Conservation (phyloP, 92 coral and sea anemone species). For the Blastomussa wellsi region DNA sequence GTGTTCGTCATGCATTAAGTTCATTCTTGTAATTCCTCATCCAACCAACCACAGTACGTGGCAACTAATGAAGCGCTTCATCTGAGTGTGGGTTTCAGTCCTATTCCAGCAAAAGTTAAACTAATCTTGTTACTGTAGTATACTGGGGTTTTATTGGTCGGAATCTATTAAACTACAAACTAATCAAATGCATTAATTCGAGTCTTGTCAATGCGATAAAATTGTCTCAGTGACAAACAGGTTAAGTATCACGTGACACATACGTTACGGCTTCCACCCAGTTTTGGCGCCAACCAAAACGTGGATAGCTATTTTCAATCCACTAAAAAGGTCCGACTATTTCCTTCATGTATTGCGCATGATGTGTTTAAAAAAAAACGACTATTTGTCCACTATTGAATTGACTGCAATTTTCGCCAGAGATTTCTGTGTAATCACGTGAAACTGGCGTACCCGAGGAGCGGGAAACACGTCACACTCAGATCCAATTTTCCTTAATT, state of each 20-base stretch:
- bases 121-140: not conserved
- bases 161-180: not conserved
- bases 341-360: no score
- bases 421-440: no score
- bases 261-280: not conserved
- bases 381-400: no score
- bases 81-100: not conserved
- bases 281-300: constrained; percentile 15
- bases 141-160: not conserved
- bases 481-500: not conserved
- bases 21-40: no score
- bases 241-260: not conserved
- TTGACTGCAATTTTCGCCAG: no score
- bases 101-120: not conserved
- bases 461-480: not conserved
- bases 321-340: no score
- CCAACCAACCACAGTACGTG: no score
- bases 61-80: no score
- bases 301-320: no score
- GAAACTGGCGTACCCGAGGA: not conserved
- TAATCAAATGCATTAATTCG: not conserved
- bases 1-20: no score
- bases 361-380: no score
- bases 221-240: not conserved
- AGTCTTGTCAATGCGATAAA: not conserved